A percentile compares a stretch with the other conserved stretches of the same genome.
phyloP scores from a whole-genome alignment of 2,113 vertebrate species.

The Salvelinus alpinus region DNA sequence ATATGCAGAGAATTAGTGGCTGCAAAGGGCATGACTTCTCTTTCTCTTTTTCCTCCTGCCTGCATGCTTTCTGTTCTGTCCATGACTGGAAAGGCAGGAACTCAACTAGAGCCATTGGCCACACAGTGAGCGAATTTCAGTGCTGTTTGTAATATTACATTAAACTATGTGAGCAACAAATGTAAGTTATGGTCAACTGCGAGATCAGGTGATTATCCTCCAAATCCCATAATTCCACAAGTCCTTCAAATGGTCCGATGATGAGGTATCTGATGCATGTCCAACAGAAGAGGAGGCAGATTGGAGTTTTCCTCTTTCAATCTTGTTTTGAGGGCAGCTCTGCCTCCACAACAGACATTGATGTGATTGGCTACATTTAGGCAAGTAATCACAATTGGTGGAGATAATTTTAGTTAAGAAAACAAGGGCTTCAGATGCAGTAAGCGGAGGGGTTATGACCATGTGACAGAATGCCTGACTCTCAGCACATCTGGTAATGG shows the following conservation, averaged over 20 bases:
- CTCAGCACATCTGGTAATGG: slow-evolving; percentile 39
- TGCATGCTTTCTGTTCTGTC: not conserved
- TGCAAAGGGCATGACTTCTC: not conserved
- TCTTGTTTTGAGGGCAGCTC: no score
- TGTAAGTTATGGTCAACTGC: not conserved
- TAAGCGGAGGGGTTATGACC: no score
- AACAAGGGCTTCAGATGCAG: not conserved
- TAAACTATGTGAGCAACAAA: not conserved
- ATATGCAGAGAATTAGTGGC: slow-evolving; percentile 10
- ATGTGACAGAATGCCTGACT: not conserved
- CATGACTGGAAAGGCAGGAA: not conserved
- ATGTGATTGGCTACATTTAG: no score
- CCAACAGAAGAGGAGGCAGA: not conserved
- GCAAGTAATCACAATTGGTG: no score
- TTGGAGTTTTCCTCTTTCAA: not conserved
- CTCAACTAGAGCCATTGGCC: not conserved
- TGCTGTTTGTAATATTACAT: not conserved
- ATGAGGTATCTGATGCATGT: not conserved
- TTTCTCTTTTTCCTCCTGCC: slow-evolving; percentile 12
- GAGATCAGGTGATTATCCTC: not conserved
- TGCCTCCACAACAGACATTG: no score
- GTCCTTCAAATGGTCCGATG: not conserved
- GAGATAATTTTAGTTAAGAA: no score
- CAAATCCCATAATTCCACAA: not conserved
- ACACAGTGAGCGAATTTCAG: not conserved